A percentile compares a stretch with the other conserved stretches of the same genome.
phyloP scores from a whole-genome alignment of 2,888 invertebrate species.

The Dioctria linearis region DNA sequence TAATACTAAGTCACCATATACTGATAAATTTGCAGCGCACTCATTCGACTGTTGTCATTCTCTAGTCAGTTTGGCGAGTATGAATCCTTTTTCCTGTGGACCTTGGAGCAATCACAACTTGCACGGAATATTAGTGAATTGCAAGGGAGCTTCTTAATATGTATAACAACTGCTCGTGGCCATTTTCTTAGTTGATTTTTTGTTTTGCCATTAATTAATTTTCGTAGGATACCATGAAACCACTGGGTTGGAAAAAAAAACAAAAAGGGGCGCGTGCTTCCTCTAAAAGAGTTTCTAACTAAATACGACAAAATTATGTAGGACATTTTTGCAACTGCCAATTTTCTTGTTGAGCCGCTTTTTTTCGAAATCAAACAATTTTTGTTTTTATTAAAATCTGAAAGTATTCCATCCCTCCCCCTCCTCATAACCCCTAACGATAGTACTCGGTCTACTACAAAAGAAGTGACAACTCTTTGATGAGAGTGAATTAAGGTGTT shows the following conservation, averaged over 20 bases:
- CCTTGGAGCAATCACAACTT: constrained; percentile 8
- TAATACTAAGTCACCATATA: neutral
- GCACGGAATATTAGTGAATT: neutral
- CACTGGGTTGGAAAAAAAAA: neutral
- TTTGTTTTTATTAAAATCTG: neutral
- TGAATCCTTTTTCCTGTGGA: neutral
- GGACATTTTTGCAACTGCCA: neutral
- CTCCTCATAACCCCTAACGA: neutral
- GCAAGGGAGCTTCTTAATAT: neutral
- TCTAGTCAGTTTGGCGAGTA: neutral
- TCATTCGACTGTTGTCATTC: constrained; percentile 55
- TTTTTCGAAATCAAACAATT: constrained; percentile 3
- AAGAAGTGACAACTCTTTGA: constrained; percentile 26
- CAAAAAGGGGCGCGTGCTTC: neutral
- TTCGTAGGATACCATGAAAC: neutral
- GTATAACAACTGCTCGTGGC: neutral
- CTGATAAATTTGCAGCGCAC: constrained; percentile 54
- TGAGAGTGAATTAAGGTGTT: neutral
- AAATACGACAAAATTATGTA: no score
- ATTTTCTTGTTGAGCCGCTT: neutral
- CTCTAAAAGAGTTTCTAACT: neutral
- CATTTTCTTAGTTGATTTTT: neutral
- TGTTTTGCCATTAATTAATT: neutral
- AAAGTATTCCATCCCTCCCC: neutral
- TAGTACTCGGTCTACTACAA: neutral